A percentile compares a stretch with the other conserved stretches of the same genome.
Conservation (phyloP, 2,113 vertebrate genomes). For the Balaenoptera acutorostrata region DNA sequence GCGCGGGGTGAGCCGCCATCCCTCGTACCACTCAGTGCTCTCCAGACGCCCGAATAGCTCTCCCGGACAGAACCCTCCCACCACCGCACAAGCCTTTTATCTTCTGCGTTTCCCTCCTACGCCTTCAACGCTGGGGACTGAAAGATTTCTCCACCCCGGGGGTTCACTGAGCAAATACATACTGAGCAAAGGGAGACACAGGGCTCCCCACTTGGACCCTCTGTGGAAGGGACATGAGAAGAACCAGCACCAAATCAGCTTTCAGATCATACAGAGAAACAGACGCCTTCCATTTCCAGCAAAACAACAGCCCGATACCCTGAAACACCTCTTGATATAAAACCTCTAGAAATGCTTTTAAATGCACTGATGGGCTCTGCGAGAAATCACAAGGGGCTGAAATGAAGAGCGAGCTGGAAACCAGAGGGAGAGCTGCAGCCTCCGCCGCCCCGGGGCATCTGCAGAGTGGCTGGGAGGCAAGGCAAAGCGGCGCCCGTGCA, state of each 20-base stretch:
- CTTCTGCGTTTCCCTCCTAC: too few relatives aligned
- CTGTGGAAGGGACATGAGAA: neutral
- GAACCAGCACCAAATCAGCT: neutral
- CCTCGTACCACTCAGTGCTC: rapidly evolving
- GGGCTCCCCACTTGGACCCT: too few relatives aligned
- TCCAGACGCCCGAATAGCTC: rapidly evolving
- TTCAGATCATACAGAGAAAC: too few relatives aligned
- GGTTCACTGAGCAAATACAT: neutral
- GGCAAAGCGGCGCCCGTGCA: rapidly evolving
- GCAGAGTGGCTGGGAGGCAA: neutral
- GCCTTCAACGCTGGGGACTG: neutral
- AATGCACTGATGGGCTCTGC: neutral
- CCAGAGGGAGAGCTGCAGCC: neutral
- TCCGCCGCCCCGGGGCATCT: rapidly evolving
- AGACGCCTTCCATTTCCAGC: neutral
- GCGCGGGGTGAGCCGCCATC: neutral
- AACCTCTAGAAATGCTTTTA: neutral
- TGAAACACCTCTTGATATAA: neutral
- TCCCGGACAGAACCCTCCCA: neutral
- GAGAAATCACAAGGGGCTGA: neutral
- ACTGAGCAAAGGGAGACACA: neutral
- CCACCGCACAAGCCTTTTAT: too few relatives aligned
- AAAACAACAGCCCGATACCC: neutral
- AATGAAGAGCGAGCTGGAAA: rapidly evolving
- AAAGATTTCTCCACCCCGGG: neutral